Base-by-base conservation (phyloP, 2,888 invertebrate genomes). In the Amaurobius ferox region DNA sequence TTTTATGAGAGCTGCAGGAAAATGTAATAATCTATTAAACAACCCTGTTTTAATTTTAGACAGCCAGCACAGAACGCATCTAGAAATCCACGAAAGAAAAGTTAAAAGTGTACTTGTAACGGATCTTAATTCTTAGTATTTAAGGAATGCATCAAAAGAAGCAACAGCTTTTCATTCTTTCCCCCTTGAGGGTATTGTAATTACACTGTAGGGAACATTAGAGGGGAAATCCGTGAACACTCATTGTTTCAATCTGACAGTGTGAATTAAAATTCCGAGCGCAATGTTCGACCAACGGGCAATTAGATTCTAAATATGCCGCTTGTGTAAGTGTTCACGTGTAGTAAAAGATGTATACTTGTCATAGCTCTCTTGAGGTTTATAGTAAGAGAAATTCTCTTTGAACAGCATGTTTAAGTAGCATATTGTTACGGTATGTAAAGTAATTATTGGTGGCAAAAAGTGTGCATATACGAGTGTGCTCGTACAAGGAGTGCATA, bases 201-300 rank as follows among this genome's bases (percentile, higher is more conserved):
- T 79, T 79, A 68, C 40, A 79, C 72, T 35, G 79, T 29, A 23
- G 19, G 71, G 79, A 68, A 70, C 72, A 79, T 73, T 79, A 35
- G 72, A 71, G 66, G 35, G 64, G 35, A 64, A 48, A 64, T n/a
- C n/a, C n/a, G n/a, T n/a, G n/a, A n/a, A n/a, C n/a, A 73, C 48
- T 64, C 72, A 73, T 79, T 79, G 79, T 79, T 79, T 73, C 79
- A 73, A 40, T 48, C 55, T 72, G 79, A 67, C 55, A 64, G 32
- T 35, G 44, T 71, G 79, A 73, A 79, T 79, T 79, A 79, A 79
- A 79, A 79, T 79, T 79, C 79, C 66, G 32, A 9, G 79, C 64
- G 67, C 79, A 79, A 73, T 79, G 72, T 79, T 79, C 64, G 79
- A 79, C 72, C 79, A 71, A 67, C 72, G 72, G 72, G 79, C 79